Base-by-base conservation (phyloP, 2,113 vertebrate genomes). In the Nanorana parkeri region DNA sequence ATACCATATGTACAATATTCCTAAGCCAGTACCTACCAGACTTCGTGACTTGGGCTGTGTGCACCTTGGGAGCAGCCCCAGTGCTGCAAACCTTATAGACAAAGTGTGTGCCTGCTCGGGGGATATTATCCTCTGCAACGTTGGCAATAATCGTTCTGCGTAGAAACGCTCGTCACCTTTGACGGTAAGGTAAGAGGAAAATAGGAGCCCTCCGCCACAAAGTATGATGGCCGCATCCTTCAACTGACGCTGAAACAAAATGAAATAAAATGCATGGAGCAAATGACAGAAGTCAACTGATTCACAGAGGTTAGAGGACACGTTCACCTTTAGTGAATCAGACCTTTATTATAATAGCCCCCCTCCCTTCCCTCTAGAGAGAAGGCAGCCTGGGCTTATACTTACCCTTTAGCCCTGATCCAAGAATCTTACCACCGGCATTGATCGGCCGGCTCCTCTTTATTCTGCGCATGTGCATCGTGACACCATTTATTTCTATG, bases 91-190 rank as follows among this genome's bases (percentile, higher is more conserved):
- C 36, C 91, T 92, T 66, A 97, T 84, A 0, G 95, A 90, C 66
- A 96, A 83, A 5, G 88, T 86, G 85, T 97, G 96, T 0, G 95
- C 95, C 0, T 86, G 90, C 89, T 97, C 96, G 0, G 95, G 90
- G n/a, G 93, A 93, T 84, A 96, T 88, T 83, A 95, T 60, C 74
- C 88, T 86, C 86, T 95, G 96, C 85, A 96, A 86, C 16, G 89
- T 58, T 0, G 96, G 96, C 93, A 97, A 96, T 81, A 97, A 85
- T n/a, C 89, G 88, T n/a, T 90, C 88, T 16, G 93, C 85, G 5
- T 96, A 97, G 88, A 97, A 97, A 77, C 36, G 88, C 78, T 96
- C 96, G 84, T 97, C 96, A 67, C 96, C 96, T 0, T 83, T 80
- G 1, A 82, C 91, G 0, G 93, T 94, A 86, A 96, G 92, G 86